A percentile compares a stretch with the other conserved stretches of the same genome.
phyloP scores from a whole-genome alignment of 2,797 vertebrate species.

The Eleutherodactylus coqui region DNA sequence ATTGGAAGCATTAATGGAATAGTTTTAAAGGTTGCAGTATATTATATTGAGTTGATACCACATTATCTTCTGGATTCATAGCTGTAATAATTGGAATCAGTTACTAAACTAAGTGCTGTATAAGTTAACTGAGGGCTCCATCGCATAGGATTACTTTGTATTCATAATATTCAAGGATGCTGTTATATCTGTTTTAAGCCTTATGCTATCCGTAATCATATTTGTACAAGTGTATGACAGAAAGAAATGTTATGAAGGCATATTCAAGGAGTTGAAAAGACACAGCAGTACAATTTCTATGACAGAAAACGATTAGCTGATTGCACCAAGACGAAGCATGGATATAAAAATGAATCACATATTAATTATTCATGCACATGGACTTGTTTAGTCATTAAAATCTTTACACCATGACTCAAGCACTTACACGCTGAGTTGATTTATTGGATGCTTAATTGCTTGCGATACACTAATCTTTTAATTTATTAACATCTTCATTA shows the following conservation, averaged over 20 bases:
- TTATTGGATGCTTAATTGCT: slow-evolving; percentile 75
- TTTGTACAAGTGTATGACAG: not conserved
- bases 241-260: not conserved
- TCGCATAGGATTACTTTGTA: not conserved
- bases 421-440: slow-evolving; percentile 72
- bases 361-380: slow-evolving; percentile 80
- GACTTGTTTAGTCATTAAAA: slow-evolving; percentile 77
- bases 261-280: not conserved
- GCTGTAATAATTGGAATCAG: not conserved
- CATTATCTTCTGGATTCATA: not conserved
- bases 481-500: slow-evolving; percentile 55
- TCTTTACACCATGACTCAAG: slow-evolving; percentile 74
- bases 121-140: not conserved
- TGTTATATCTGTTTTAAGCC: not conserved
- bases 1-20: no score
- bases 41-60: not conserved
- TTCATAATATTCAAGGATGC: not conserved
- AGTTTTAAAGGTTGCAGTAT: not conserved
- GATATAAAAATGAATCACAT: slow-evolving; percentile 74
- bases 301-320: slow-evolving; percentile 74
- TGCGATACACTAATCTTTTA: slow-evolving; percentile 72
- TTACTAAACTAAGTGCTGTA: not conserved
- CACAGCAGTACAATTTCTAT: slow-evolving; percentile 65
- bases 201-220: not conserved
- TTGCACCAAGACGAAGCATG: slow-evolving; percentile 68